These are phyloP conservation scores for Scaptomyza montana DNA, from an alignment of 1,140 invertebrate species.

Conservation along the genomic window DNA sequence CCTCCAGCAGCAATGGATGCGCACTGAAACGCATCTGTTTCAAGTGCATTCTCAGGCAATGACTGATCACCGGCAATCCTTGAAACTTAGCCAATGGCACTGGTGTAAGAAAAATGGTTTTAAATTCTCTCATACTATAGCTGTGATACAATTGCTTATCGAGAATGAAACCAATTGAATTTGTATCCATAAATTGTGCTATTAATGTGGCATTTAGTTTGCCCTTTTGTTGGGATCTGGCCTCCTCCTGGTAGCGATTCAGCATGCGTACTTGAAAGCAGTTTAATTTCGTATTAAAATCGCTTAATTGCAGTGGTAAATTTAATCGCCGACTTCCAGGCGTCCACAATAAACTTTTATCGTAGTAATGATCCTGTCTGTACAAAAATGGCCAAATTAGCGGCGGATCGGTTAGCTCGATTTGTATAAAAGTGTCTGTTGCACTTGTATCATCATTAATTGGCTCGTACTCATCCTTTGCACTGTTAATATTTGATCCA, in stretches of 20 bases:
- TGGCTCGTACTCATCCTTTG: conserved; percentile 12
- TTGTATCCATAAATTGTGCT: conserved; percentile 20
- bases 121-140: conserved; percentile 51
- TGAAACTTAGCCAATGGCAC: conserved; percentile 21
- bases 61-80: conserved; percentile 63
- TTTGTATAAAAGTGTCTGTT: conserved; percentile 57
- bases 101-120: conserved; percentile 63
- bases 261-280: conserved; percentile 54
- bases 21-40: conserved; percentile 79
- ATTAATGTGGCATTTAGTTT: conserved; percentile 44
- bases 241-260: conserved; percentile 68
- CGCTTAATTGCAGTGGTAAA: conserved; percentile 38
- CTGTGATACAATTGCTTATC: conserved; percentile 57
- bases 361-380: conserved; percentile 42
- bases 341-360: conserved; percentile 46
- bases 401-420: conserved; percentile 59
- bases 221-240: conserved; percentile 17
- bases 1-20: conserved; percentile 83
- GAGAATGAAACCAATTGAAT: conserved; percentile 15
- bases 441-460: conserved; percentile 12
- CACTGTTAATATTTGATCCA: not conserved
- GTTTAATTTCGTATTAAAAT: not conserved
- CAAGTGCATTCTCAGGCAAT: conserved; percentile 79
- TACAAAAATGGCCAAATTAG: conserved; percentile 36
- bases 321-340: conserved; percentile 32